Evolutionary conservation across 2,888 invertebrate genomes (phyloP).

Genomic region (Tyria jacobaeae): DNA sequence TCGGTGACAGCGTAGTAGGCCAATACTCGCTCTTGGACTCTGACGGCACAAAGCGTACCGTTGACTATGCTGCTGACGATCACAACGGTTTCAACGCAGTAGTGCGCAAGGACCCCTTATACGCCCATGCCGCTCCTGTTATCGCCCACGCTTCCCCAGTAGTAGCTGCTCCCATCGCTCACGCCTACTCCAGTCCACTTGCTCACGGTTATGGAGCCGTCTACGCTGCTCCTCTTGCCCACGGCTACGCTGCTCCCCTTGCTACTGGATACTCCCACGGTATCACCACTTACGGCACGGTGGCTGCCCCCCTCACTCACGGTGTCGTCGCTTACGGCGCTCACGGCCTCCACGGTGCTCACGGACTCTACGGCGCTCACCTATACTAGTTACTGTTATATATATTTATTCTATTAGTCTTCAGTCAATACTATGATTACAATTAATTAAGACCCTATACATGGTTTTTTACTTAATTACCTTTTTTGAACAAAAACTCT

Average conservation of each 20-base stretch:
- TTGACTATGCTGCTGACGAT: constrained; percentile 86
- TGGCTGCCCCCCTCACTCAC: constrained; percentile 17
- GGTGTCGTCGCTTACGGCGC: neutral
- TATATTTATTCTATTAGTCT: constrained; percentile 31
- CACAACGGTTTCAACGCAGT: constrained; percentile 86
- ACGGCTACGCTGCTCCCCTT: constrained; percentile 34
- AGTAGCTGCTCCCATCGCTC: constrained; percentile 46
- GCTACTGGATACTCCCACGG: constrained; percentile 38
- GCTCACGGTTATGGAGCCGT: constrained; percentile 36
- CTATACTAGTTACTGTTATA: neutral
- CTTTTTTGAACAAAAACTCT: no score
- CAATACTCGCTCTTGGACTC: constrained; percentile 85
- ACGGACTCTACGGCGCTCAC: neutral
- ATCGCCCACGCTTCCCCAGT: neutral
- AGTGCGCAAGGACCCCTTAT: constrained; percentile 81
- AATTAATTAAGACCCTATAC: constrained; percentile 48
- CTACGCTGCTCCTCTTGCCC: neutral
- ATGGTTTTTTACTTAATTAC: no score
- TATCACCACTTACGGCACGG: constrained; percentile 51
- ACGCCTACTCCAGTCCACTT: constrained; percentile 65
- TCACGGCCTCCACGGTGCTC: no score
- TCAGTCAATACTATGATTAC: constrained; percentile 60
- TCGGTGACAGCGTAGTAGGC: constrained; percentile 88
- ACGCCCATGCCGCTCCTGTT: constrained; percentile 60
- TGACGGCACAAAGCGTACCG: constrained; percentile 88